These are phyloP conservation scores for Anomalospiza imberbis DNA, from an alignment of 2,797 vertebrate genomes.

Conservation along the genomic window DNA sequence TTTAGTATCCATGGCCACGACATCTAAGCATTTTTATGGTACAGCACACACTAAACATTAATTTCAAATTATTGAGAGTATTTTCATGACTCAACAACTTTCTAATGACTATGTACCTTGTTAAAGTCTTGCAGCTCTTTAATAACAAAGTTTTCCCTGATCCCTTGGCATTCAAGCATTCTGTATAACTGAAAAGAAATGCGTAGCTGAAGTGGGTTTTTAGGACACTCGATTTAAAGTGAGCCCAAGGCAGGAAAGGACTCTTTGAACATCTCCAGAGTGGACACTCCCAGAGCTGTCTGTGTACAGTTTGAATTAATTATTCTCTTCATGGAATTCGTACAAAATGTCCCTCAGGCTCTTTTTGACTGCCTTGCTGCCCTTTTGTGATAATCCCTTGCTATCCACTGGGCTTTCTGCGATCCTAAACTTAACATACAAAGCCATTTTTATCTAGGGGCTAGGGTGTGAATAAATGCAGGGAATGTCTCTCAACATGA, in stretches of 20 bases:
- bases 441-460: constrained; percentile 63
- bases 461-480: constrained; percentile 61
- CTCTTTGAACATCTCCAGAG: constrained; percentile 58
- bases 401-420: constrained; percentile 50
- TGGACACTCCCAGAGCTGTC: constrained; percentile 33
- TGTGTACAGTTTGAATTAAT: constrained; percentile 53
- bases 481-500: constrained; percentile 45
- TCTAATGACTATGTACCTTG: constrained; percentile 40
- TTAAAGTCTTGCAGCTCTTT: constrained; percentile 48
- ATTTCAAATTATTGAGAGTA: constrained; percentile 61
- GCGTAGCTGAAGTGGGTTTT: constrained; percentile 38
- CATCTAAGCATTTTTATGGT: constrained; percentile 54
- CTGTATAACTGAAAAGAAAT: constrained; percentile 28
- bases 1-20: constrained; percentile 39
- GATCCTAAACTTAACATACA: constrained; percentile 60
- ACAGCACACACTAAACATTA: constrained; percentile 42
- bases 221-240: constrained; percentile 29
- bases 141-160: constrained; percentile 47
- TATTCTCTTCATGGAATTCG: constrained; percentile 30
- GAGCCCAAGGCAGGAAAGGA: constrained; percentile 34
- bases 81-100: constrained; percentile 65
- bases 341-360: constrained; percentile 38
- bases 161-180: constrained; percentile 36
- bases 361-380: constrained; percentile 43
- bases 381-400: constrained; percentile 66